A percentile compares a stretch with the other conserved stretches of the same genome.
These are phyloP conservation scores for Capromys pilorides DNA, from an alignment of 2,797 vertebrate genomes.

Conservation along the genomic window DNA sequence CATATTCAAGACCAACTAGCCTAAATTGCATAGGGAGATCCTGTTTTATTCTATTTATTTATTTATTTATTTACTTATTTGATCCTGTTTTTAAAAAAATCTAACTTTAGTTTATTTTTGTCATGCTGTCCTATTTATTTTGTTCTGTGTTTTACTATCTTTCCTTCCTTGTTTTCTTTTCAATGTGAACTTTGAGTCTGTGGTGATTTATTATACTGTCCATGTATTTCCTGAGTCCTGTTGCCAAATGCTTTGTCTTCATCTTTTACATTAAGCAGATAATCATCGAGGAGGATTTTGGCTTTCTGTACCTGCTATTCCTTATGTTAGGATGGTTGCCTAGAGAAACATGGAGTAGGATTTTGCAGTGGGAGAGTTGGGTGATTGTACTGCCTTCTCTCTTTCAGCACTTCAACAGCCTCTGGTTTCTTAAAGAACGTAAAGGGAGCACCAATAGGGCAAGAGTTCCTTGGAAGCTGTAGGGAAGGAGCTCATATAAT, in stretches of 20 bases:
- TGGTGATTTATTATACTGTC: background rate
- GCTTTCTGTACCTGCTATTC: background rate
- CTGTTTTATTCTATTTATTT: background rate
- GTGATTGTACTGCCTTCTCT: background rate
- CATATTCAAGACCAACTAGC: background rate
- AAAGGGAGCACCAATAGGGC: background rate
- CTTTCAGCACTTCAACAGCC: background rate
- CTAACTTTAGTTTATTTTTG: background rate
- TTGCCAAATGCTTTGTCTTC: background rate
- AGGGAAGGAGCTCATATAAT: background rate
- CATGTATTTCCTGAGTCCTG: background rate
- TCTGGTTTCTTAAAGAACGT: background rate
- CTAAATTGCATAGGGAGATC: background rate
- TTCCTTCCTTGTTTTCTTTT: background rate
- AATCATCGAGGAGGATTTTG: background rate
- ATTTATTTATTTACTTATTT: no score
- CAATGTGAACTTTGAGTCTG: background rate
- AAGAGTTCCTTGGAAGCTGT: background rate
- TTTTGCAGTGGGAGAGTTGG: background rate
- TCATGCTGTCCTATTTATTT: background rate
- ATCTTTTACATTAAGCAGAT: background rate
- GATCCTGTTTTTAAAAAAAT: background rate
- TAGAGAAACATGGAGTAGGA: background rate
- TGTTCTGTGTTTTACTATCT: background rate
- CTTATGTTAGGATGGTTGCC: background rate